Percentiles rank a stretch among this genome's conserved stretches.
These are phyloP conservation scores for Tetrao urogallus DNA, from an alignment of 2,113 vertebrate species.

Conservation along the genomic window DNA sequence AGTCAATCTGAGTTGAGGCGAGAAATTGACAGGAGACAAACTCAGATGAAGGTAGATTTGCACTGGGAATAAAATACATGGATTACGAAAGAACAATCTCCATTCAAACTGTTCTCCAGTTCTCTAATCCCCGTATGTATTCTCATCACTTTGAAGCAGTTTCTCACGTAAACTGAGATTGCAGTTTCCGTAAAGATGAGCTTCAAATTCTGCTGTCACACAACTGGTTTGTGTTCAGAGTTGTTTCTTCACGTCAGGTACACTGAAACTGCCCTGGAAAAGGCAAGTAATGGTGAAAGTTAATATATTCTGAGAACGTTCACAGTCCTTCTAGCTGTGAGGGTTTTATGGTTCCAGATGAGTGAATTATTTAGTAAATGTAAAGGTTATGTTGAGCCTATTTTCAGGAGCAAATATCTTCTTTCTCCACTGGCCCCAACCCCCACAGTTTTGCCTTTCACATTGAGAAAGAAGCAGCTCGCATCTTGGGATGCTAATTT, in stretches of 20 bases:
- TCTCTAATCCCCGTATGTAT: not conserved
- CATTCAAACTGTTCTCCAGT: not conserved
- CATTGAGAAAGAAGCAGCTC: not conserved
- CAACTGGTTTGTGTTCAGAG: not conserved
- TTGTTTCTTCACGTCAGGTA: not conserved
- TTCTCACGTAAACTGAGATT: conserved; percentile 11
- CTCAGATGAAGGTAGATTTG: not conserved
- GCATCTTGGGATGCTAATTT: not conserved
- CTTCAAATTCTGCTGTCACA: not conserved
- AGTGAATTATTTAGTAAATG: not conserved
- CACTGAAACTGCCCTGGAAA: not conserved
- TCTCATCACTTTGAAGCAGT: not conserved
- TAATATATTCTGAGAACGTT: not conserved
- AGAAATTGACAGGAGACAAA: not conserved
- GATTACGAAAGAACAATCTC: not conserved
- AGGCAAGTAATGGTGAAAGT: not conserved
- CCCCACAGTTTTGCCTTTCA: not conserved
- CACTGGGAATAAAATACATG: not conserved
- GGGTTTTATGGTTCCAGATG: not conserved
- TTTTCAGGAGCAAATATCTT: not conserved
- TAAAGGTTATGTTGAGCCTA: not conserved
- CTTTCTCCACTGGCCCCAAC: not conserved
- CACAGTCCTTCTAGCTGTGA: not conserved
- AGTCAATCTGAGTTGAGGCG: accelerated
- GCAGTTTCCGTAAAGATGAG: accelerated